phyloP scores from a whole-genome alignment of 2,113 vertebrate species.

The Pachypanchax playfairii region DNA sequence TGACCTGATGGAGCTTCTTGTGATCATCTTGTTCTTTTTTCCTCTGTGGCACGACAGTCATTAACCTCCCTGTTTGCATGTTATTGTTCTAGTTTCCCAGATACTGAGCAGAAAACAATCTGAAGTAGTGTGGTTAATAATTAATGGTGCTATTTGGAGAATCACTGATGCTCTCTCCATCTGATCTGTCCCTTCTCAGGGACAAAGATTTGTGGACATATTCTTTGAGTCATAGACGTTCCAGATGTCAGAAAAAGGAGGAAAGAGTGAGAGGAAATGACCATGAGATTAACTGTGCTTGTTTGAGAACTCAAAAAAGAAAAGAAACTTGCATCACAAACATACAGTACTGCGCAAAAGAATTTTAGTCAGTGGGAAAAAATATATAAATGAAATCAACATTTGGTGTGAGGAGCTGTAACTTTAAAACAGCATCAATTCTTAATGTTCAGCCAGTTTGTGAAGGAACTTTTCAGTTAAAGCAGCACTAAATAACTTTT shows the following conservation, averaged over 20 bases:
- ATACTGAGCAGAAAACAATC: conserved; percentile 75
- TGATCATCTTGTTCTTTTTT: not conserved
- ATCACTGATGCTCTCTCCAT: conserved; percentile 55
- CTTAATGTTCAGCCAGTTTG: no score
- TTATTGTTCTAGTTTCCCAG: conserved; percentile 77
- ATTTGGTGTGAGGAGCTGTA: no score
- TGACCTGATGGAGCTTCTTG: not conserved
- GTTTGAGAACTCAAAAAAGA: no score
- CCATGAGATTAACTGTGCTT: no score
- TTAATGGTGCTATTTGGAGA: conserved; percentile 71
- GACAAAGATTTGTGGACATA: conserved; percentile 1
- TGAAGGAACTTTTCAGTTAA: no score
- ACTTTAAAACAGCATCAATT: no score
- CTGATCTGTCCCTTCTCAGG: conserved; percentile 49
- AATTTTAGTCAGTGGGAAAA: no score
- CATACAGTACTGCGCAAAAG: no score
- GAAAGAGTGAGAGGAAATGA: no score
- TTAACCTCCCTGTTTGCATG: conserved; percentile 66
- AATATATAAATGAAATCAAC: no score
- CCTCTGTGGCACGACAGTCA: conserved; percentile 39
- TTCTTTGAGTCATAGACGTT: not conserved
- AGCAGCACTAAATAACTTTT: no score
- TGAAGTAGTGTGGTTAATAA: conserved; percentile 70
- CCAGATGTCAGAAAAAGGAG: not conserved
- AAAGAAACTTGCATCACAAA: no score